A percentile compares a stretch with the other conserved stretches of the same genome.
These are phyloP conservation scores for Drosophila kokeensis DNA, from an alignment of 2,888 invertebrate genomes.

Conservation along the genomic window DNA sequence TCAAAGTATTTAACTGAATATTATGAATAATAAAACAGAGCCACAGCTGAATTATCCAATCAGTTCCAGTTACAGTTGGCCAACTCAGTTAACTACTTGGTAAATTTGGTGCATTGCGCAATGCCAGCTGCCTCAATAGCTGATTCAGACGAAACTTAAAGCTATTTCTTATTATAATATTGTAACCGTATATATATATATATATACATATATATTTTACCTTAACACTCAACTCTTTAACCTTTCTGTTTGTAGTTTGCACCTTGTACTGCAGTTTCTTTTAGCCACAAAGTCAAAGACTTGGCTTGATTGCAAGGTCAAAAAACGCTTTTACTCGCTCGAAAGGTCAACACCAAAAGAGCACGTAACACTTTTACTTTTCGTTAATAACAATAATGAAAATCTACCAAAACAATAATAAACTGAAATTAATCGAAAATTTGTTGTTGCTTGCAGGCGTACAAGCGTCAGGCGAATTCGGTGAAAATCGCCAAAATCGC, in stretches of 20 bases:
- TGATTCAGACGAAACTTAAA: constrained; percentile 6
- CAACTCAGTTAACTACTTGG: constrained; percentile 7
- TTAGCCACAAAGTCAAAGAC: constrained; percentile 37
- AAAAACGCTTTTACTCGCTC: constrained; percentile 50
- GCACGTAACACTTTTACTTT: constrained; percentile 49
- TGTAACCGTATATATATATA: constrained; percentile 11
- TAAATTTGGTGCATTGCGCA: constrained; percentile 22
- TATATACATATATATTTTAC: constrained; percentile 5
- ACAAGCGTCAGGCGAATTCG: constrained; percentile 90
- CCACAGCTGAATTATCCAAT: constrained; percentile 50
- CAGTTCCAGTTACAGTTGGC: constrained; percentile 20
- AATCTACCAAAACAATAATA: neutral
- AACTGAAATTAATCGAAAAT: constrained; percentile 11
- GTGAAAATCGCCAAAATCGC: constrained; percentile 95
- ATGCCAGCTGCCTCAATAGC: constrained; percentile 14
- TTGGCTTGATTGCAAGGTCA: constrained; percentile 44
- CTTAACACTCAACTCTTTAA: constrained; percentile 14
- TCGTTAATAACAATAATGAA: constrained; percentile 1
- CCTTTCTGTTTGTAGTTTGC: constrained; percentile 31
- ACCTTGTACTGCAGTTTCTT: constrained; percentile 45
- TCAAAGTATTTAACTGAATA: constrained; percentile 12
- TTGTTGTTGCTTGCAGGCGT: constrained; percentile 88
- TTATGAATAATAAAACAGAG: constrained; percentile 2
- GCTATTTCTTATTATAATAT: constrained; percentile 20
- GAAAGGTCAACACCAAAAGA: constrained; percentile 48